Evolutionary conservation across 2,797 vertebrate species (phyloP), one percentile per base, ranked within the genome.

Genomic region (Myotis planiceps): DNA sequence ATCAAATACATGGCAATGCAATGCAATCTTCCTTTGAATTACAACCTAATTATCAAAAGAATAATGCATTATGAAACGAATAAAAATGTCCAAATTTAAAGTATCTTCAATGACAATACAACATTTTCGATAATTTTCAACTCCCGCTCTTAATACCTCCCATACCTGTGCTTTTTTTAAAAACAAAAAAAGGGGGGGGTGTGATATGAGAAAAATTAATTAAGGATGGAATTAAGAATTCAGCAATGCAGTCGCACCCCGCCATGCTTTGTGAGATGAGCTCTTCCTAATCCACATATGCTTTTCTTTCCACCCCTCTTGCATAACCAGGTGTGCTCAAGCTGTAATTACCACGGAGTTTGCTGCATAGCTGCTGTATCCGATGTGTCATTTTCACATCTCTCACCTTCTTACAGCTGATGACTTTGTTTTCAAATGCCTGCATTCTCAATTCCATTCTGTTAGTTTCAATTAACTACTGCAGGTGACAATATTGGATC

Each of bases 401-500:
- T 96, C 97, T 98, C 97, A 97, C 79, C 84, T 92, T 3, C 96
- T 97, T 76, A 88, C 68, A 94, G 79, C 92, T 81, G 47, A 45
- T 0, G 0, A 78, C 6, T 98, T 97, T 95, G 49, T 68, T 94
- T 96, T 78, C 96, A 92, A 97, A 95, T 25, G 95, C 95, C 81
- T 72, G 92, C 89, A 63, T 53, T 98, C 21, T 0, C 95, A 45
- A 51, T 97, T 97, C 87, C 60, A 5, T 94, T 96, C 95, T 95
- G 71, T 42, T 68, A 85, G 83, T 65, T 97, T 97, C 97, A 90
- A 3, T 98, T 97, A 97, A 96, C 90, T 92, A 92, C 93, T 96
- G 15, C 29, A 92, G 75, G 94, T 96, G 92, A 96, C 93, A 96
- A 21, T 32, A 25, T 37, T 66, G 25, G n/a, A 68, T 97, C 79